Percentiles rank a stretch among this genome's conserved stretches.
Conservation (phyloP, 53 echinoderm and acorn worm species). For the Arbacia lixula region DNA sequence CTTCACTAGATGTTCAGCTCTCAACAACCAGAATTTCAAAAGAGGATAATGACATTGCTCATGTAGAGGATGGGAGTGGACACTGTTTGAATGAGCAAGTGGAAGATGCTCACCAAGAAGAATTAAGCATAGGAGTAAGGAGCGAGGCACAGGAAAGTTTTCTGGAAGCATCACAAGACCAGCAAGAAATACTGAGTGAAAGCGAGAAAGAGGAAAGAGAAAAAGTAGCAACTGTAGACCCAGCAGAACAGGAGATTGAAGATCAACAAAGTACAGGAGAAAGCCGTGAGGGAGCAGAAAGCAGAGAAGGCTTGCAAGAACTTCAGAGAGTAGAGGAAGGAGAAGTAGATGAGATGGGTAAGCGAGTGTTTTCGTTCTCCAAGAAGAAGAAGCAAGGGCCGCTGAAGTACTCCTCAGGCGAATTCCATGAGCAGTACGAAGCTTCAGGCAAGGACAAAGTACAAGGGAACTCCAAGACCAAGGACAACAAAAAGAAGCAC, state of each 20-base stretch:
- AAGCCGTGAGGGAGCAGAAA: not conserved
- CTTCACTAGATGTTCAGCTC: too few species aligned
- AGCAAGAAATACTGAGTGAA: not conserved
- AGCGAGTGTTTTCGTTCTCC: conserved; percentile 44
- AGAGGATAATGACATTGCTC: too few species aligned
- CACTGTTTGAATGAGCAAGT: too few species aligned
- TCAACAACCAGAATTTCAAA: too few species aligned
- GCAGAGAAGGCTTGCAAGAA: not conserved
- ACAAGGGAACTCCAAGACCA: conserved; percentile 1
- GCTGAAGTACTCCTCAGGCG: conserved; percentile 38
- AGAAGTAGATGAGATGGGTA: conserved; percentile 49
- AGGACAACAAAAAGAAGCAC: conserved; percentile 16
- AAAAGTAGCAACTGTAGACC: too few species aligned
- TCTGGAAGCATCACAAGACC: not conserved
- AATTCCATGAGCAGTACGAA: conserved; percentile 45
- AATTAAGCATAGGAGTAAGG: too few species aligned
- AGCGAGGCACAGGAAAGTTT: too few species aligned
- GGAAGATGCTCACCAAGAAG: too few species aligned
- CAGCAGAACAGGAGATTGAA: too few species aligned
- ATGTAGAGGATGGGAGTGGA: too few species aligned
- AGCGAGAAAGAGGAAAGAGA: not conserved
- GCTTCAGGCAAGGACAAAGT: not conserved
- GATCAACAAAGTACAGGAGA: too few species aligned
- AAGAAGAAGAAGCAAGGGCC: conserved; percentile 33
- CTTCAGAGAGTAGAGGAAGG: not conserved